Evolutionary conservation across 2,888 invertebrate species (phyloP), one percentile per base, ranked within the genome.

Genomic region (Megamerina dolium): DNA sequence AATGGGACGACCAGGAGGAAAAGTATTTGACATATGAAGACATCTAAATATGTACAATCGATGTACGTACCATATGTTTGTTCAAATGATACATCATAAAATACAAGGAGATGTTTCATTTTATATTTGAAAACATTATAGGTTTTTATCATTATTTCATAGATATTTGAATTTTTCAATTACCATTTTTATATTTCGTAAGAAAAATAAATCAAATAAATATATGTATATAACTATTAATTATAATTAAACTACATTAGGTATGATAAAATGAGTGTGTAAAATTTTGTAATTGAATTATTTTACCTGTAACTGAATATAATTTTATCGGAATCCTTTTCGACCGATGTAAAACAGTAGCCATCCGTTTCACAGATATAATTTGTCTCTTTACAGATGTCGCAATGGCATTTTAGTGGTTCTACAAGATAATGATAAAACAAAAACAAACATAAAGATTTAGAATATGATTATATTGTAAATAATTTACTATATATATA

Each of bases 281-380:
- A n/a, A n/a, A n/a, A n/a, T n/a, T n/a, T n/a, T n/a, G n/a, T n/a
- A n/a, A n/a, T n/a, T n/a, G n/a, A n/a, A n/a, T n/a, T n/a, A 40
- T 39, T 77, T 79, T 81, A 91, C 91, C 90, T 84, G 75, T 85
- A 87, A 43, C 82, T 81, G 66, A 82, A 80, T 54, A 78, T 59
- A 37, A 64, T 59, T 34, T 55, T 53, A 45, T 48, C 53, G 19
- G 57, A 54, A 35, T 59, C 60, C 53, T 64, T 66, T 41, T 79
- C 80, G 49, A 85, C 83, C 43, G 89, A 84, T 3, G 90, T 87
- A 61, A 86, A 91, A 69, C 92, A 92, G 65, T 82, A 85, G 32
- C 92, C 92, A 72, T 91, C 89, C 4, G 92, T 92, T 68, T 82
- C 83, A 73, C 92, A 92, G 23, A 88, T 87, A 63, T 81, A 75